These are phyloP conservation scores for Scarus forsteni DNA, from an alignment of 2,797 vertebrate genomes.

Conservation along the genomic window DNA sequence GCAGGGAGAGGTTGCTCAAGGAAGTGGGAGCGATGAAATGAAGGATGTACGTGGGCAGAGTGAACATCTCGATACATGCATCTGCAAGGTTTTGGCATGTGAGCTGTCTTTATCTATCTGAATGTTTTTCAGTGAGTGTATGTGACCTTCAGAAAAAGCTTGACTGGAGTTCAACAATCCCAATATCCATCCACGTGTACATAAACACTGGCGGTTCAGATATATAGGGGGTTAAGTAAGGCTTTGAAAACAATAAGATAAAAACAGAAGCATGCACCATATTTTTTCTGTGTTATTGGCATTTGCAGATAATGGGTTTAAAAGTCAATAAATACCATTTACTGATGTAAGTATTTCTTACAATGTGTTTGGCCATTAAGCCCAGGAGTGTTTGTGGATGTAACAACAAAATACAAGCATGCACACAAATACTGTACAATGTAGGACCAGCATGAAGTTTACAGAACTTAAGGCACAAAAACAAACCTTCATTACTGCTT, in stretches of 20 bases:
- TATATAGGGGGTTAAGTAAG: not conserved
- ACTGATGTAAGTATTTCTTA: too few relatives aligned
- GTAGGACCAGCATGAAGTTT: too few relatives aligned
- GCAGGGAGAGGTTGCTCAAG: slow-evolving; percentile 7
- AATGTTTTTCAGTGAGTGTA: not conserved
- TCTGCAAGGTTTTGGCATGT: slow-evolving; percentile 10
- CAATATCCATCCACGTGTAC: not conserved
- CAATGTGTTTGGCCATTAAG: too few relatives aligned
- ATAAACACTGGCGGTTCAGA: not conserved
- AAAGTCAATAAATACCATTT: too few relatives aligned
- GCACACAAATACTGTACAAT: too few relatives aligned
- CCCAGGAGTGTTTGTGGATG: too few relatives aligned
- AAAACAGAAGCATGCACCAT: not conserved
- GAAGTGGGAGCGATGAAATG: slow-evolving; percentile 22
- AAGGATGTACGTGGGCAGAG: slow-evolving; percentile 12
- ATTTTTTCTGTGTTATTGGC: too few relatives aligned
- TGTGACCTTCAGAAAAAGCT: not conserved
- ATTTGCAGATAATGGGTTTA: too few relatives aligned
- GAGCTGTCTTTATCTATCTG: not conserved
- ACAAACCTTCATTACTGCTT: too few relatives aligned
- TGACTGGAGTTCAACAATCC: not conserved
- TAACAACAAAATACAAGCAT: too few relatives aligned
- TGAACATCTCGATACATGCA: slow-evolving; percentile 23
- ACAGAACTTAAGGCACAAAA: too few relatives aligned
- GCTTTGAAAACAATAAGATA: not conserved